Evolutionary conservation across 1,140 invertebrate genomes (phyloP).

Genomic region (Marisa cornuarietis): DNA sequence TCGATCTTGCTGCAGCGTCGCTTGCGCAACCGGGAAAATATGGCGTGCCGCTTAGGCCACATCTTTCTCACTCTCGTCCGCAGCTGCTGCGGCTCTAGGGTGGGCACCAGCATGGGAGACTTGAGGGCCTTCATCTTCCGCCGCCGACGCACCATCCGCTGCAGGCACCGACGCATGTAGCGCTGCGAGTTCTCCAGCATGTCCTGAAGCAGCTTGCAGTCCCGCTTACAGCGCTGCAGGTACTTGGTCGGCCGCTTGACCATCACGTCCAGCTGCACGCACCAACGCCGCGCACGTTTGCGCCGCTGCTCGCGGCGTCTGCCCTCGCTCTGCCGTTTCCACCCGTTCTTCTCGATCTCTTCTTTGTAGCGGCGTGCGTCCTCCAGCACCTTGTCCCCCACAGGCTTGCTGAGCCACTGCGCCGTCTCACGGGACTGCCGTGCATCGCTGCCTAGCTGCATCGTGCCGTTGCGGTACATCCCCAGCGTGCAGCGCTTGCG

Average conservation of each 20-base stretch:
- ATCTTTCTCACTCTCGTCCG: not conserved
- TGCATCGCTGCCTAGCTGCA: not conserved
- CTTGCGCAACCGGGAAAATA: slow-evolving; percentile 14
- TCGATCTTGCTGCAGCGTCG: slow-evolving; percentile 9
- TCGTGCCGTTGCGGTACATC: slow-evolving; percentile 17
- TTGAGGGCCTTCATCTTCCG: not conserved
- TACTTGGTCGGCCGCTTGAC: slow-evolving; percentile 6
- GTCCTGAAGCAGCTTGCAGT: slow-evolving; percentile 8
- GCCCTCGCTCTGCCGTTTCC: not conserved
- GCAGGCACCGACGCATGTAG: slow-evolving; percentile 10
- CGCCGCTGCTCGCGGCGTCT: slow-evolving; percentile 2
- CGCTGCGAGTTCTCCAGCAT: not conserved
- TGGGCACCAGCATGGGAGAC: not conserved
- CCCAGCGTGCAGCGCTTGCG: slow-evolving; percentile 16
- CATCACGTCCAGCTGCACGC: slow-evolving; percentile 14
- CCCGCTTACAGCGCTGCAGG: slow-evolving; percentile 4
- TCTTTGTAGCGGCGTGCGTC: not conserved
- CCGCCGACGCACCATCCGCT: not conserved
- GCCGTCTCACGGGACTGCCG: slow-evolving; percentile 2
- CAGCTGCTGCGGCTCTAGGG: not conserved
- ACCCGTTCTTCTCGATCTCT: not conserved
- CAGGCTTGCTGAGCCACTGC: slow-evolving; percentile 5
- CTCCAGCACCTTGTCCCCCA: not conserved
- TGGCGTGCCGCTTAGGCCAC: slow-evolving; percentile 14
- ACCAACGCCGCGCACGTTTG: slow-evolving; percentile 17